phyloP scores from a whole-genome alignment of 2,888 invertebrate species.

The Pimpla rufipes region DNA sequence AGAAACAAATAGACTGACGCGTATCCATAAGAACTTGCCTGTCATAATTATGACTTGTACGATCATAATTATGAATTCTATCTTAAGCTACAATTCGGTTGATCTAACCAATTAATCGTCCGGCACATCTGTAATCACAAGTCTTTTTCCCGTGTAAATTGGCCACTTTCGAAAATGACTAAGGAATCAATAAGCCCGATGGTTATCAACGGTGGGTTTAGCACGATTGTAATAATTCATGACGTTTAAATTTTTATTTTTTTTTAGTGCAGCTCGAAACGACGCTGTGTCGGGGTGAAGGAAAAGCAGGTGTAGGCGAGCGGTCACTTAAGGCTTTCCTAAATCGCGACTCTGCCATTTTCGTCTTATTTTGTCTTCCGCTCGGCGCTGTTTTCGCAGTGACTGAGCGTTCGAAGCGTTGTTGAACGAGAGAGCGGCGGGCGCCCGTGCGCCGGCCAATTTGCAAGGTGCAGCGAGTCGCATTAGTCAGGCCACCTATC shows the following conservation, averaged over 20 bases:
- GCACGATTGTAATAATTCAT: not conserved
- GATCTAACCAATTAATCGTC: too few relatives aligned
- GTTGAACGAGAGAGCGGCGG: conserved; percentile 42
- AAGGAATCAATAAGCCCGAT: not conserved
- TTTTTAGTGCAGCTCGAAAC: not conserved
- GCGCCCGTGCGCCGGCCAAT: conserved; percentile 77
- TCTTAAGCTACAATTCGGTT: too few relatives aligned
- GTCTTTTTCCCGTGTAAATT: too few relatives aligned
- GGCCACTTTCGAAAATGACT: too few relatives aligned
- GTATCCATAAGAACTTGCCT: too few relatives aligned
- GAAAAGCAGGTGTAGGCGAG: conserved; percentile 53
- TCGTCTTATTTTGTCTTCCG: conserved; percentile 20
- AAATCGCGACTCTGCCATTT: conserved; percentile 48
- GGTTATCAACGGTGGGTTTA: not conserved
- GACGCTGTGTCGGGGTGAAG: not conserved
- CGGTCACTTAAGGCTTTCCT: conserved; percentile 60
- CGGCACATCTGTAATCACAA: too few relatives aligned
- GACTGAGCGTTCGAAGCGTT: conserved; percentile 36
- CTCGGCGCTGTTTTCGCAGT: conserved; percentile 18
- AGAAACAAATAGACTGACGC: too few relatives aligned
- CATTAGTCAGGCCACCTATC: conserved; percentile 85
- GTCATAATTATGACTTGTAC: too few relatives aligned
- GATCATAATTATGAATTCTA: too few relatives aligned
- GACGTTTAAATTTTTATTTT: not conserved
- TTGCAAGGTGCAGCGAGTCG: conserved; percentile 84